A percentile compares a stretch with the other conserved stretches of the same genome.
These are phyloP conservation scores for Drosophila trapezifrons DNA, from an alignment of 1,140 invertebrate species.

Conservation along the genomic window DNA sequence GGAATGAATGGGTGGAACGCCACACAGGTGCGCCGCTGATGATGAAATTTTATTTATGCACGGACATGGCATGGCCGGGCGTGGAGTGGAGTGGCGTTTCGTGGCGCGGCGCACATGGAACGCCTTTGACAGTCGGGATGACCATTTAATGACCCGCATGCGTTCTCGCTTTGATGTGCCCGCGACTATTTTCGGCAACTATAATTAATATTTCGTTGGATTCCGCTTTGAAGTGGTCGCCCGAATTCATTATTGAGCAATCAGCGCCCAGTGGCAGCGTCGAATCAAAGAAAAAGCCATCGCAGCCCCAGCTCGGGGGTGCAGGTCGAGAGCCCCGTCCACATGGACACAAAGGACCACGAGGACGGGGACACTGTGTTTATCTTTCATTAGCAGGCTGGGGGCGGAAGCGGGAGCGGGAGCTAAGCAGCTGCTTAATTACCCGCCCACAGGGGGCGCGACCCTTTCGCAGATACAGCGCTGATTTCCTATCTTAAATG, in stretches of 20 bases:
- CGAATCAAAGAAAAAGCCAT: slow-evolving; percentile 29
- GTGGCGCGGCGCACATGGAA: not conserved
- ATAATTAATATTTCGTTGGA: slow-evolving; percentile 66
- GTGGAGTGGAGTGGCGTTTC: not conserved
- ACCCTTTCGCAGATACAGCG: slow-evolving; percentile 54
- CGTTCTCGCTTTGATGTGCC: slow-evolving; percentile 57
- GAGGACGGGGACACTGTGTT: slow-evolving; percentile 43
- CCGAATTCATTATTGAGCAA: slow-evolving; percentile 48
- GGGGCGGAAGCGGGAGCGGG: slow-evolving; percentile 15
- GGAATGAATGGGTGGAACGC: not conserved
- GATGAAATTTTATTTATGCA: slow-evolving; percentile 42
- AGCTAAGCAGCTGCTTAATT: slow-evolving; percentile 76
- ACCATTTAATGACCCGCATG: slow-evolving; percentile 75
- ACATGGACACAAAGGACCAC: slow-evolving; percentile 11
- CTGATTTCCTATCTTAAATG: slow-evolving; percentile 81
- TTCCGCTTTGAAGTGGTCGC: slow-evolving; percentile 53
- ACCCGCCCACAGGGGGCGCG: slow-evolving; percentile 47
- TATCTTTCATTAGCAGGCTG: slow-evolving; percentile 70
- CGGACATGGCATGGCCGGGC: not conserved
- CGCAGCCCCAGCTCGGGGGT: not conserved
- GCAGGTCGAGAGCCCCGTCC: not conserved
- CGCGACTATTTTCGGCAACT: slow-evolving; percentile 42
- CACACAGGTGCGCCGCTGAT: slow-evolving; percentile 7
- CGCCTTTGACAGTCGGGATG: slow-evolving; percentile 31
- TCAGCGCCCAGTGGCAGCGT: not conserved